Evolutionary conservation across 2,113 vertebrate species (phyloP).

Genomic region (Rhizomys pruinosus): DNA sequence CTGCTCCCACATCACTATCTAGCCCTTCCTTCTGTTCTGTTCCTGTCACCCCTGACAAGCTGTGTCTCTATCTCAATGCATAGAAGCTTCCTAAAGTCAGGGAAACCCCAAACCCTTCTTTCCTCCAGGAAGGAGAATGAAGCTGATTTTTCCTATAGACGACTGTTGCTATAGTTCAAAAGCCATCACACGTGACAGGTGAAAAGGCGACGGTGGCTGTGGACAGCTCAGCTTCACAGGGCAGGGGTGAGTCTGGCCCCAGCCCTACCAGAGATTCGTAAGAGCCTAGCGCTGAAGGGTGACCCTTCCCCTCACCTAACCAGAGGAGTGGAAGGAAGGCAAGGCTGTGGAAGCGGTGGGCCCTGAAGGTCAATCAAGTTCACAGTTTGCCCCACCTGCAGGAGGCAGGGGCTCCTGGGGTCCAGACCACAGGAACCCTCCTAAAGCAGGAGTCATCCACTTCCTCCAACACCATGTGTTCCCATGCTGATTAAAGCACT

Average conservation of each 20-base stretch:
- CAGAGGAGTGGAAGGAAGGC: not conserved
- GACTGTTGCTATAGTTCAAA: not conserved
- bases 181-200: not conserved
- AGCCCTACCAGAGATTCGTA: not conserved
- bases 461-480: not conserved
- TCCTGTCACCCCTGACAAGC: no score
- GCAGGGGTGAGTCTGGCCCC: not conserved
- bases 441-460: not conserved
- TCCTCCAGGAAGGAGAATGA: not conserved
- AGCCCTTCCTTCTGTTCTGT: not conserved
- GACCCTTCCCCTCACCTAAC: no score
- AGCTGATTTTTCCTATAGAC: not conserved
- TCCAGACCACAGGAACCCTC: not conserved
- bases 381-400: not conserved
- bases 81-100: not conserved
- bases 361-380: not conserved
- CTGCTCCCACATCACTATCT: not conserved
- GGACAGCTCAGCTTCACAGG: not conserved
- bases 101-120: not conserved
- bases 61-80: not conserved
- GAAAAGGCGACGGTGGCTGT: no score
- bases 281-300: not conserved
- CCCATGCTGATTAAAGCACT: not conserved
- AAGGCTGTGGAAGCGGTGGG: not conserved
- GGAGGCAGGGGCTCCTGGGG: not conserved